A percentile compares a stretch with the other conserved stretches of the same genome.
Evolutionary conservation across 2,888 invertebrate species (phyloP).

Genomic region (Agriopis leucophaearia): DNA sequence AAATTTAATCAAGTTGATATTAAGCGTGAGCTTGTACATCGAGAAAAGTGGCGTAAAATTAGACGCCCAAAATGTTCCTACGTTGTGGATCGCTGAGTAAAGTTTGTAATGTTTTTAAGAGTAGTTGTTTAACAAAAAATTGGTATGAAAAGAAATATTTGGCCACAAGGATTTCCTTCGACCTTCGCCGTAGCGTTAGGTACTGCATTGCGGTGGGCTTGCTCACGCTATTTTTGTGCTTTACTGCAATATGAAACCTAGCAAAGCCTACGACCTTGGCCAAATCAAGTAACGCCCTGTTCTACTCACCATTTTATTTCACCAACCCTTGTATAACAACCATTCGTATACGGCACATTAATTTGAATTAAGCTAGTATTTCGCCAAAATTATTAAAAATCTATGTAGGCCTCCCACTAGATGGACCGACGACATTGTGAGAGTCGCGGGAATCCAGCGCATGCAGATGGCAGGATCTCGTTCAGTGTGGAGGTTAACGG

Average conservation of each 20-base stretch:
- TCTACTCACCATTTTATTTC: not conserved
- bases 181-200: constrained; percentile 72
- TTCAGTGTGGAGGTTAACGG: too few relatives aligned
- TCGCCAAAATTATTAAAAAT: too few relatives aligned
- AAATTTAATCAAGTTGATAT: too few relatives aligned
- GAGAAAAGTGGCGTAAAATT: too few relatives aligned
- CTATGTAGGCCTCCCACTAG: too few relatives aligned
- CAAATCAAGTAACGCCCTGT: constrained; percentile 49
- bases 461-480: too few relatives aligned
- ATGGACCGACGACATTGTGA: too few relatives aligned
- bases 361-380: not conserved
- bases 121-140: not conserved
- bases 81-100: too few relatives aligned
- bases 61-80: too few relatives aligned
- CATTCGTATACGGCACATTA: not conserved
- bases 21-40: too few relatives aligned
- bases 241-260: constrained; percentile 56
- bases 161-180: constrained; percentile 61
- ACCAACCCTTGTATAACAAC: constrained; percentile 1
- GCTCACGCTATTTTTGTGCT: constrained; percentile 69
- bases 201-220: constrained; percentile 76
- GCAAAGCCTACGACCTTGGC: constrained; percentile 64
- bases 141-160: constrained; percentile 50
- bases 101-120: too few relatives aligned
- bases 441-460: too few relatives aligned